Base-by-base conservation (phyloP, 2,797 vertebrate genomes). In the Chelmon rostratus region DNA sequence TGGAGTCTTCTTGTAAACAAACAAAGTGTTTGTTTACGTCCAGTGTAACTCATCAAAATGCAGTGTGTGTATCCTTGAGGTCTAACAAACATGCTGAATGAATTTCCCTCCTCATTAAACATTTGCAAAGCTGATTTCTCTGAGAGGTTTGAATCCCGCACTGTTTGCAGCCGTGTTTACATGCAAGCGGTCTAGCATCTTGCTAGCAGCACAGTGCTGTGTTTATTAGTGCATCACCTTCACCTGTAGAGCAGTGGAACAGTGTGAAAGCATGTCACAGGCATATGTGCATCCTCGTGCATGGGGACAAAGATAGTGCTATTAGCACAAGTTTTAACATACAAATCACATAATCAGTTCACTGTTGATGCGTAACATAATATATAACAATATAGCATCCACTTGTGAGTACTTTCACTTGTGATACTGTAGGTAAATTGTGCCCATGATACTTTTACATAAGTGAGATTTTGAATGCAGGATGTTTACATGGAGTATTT, bases 81-180 rank as follows among this genome's bases (percentile, higher is more conserved):
- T 19, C 21, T 11, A 18, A 38, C 8, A 59, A 52, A 53, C 76
- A 50, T 42, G 18, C 11, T 65, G 40, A 64, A 70, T 64, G 19
- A 42, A 57, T 64, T 64, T 66, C 23, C 21, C 23, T 33, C 19
- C 11, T 33, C 10, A 12, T 64, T 8, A 56, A 52, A 38, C 16
- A 42, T 33, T 38, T n/a, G 28, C 9, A 78, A 33, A 70, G 13
- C 23, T 4, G 23, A 13, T 42, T 62, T 28, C 6, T 42, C 11
- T 18, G 3, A 10, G 19, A 54, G 2, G 18, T 35, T 35, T 16
- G 11, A 52, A 52, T 33, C 47, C 2, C 46, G 18, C 8, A 28
- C 25, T 40, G 12, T 63, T 46, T 38, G 38, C 28, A 40, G 56
- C 5, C 38, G 28, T 38, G n/a, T 61, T 21, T 16, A 33, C 40